Evolutionary conservation across 2,113 vertebrate species (phyloP), one percentile per base, ranked within the genome.

Genomic region (Engraulis encrasicolus): DNA sequence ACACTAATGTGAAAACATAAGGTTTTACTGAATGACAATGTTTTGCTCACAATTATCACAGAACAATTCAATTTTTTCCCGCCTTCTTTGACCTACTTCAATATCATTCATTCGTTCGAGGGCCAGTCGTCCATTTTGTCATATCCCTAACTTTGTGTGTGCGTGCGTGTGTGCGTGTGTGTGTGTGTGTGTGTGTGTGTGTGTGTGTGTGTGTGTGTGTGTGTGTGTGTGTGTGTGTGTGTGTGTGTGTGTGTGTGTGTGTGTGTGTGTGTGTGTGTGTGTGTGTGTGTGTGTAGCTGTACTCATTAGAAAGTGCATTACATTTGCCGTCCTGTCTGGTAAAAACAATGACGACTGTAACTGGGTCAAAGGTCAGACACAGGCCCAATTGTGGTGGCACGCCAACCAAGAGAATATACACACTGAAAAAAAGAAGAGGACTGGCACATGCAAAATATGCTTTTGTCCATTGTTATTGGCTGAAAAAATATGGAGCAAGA

Each of bases 301-400:
- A 82, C 84, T 83, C 66, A 83, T 83, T 83, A 83, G 71, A 83
- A 83, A 50, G 82, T 52, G 77, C 40, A 77, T 71, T 83, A 50
- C 23, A 78, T 83, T 71, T 81, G 38, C 77, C 27, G 79, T 89
- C 48, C 48, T 79, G 58, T 19, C 14, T 6, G 50, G 38, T 37
- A 78, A 79, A 66, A 54, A 85, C 82, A 86, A 82, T 61, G 58
- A 82, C 14, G 38, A 23, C 34, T 17, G 78, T 50, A 78, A 71
- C 34, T 78, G 23, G 79, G 66, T 71, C 50, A 80, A 17, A 50
- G 36, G 37, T 61, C 20, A 80, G 49, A 80, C 18, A 36, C 17
- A 48, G 79, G 23, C 79, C 27, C 74, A 34, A 49, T 78, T 7
- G 34, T 15, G 6, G 12, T 50, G 31, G 45, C 83, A 83, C 84